Base-by-base conservation (phyloP, 2,797 vertebrate species). In the Emydoidea blandingii region DNA sequence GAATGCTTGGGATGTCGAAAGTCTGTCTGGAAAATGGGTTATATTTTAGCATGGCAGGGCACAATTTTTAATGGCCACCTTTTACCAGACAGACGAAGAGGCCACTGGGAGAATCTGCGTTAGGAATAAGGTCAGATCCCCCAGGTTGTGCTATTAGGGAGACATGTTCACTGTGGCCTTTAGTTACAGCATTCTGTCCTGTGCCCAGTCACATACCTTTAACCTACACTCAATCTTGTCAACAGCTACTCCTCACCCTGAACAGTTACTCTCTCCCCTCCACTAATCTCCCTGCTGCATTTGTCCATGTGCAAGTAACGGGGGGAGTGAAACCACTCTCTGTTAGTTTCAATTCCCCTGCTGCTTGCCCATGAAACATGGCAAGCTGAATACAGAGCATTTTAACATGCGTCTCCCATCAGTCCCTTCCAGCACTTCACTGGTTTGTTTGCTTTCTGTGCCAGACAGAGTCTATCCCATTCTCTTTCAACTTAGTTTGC, bases 261-360 rank as follows among this genome's bases (percentile, higher is more conserved):
- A 44, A 59, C 74, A 76, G 21, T 6, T 52, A 16, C 41, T n/a
- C 14, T 41, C 31, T 34, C 49, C n/a, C 56, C 52, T 41, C 27
- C 0, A 0, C 6, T 21, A 5, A 37, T 9, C 34, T 83, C 81
- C 37, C 34, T n/a, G 53, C 49, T n/a, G 47, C 53, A 21, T 34
- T 2, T 6, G 44, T 14, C 53, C 59, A n/a, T 54, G 31, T 21
- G 27, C 27, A 84, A 78, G n/a, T 6, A 52, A 23, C 53, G 47
- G 49, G 10, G 59, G 62, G 72, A 50, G 8, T 19, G 6, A 85
- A 87, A 79, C 57, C 34, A 29, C 2, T 10, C 78, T 79, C 81
- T 25, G n/a, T 57, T 56, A 57, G 8, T 8, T 68, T 78, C 0
- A 0, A 18, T 81, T 81, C 59, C 74, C 57, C 52, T 25, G 81